Percentiles rank a stretch among this genome's conserved stretches.
Conservation (phyloP, 1,140 invertebrate species). For the Trichonephila clavata region DNA sequence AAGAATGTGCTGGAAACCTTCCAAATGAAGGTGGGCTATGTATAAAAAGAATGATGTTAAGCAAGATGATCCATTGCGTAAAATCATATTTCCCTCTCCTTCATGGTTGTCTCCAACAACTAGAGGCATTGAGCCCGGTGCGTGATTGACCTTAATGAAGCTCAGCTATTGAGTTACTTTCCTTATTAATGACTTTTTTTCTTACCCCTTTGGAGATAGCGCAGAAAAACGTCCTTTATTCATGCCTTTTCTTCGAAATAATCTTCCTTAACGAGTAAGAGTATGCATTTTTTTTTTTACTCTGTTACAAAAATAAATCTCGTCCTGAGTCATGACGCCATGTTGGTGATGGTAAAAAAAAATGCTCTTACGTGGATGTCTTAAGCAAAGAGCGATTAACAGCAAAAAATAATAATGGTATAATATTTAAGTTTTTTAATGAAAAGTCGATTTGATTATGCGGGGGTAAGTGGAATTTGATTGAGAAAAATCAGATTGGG, state of each 20-base stretch:
- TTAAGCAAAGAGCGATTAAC: not conserved
- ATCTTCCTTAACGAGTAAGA: conserved; percentile 60
- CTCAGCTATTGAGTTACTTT: conserved; percentile 64
- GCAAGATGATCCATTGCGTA: conserved; percentile 50
- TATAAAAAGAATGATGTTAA: not conserved
- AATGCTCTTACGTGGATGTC: not conserved
- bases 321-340: not conserved
- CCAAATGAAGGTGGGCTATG: conserved; percentile 56
- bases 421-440: not conserved
- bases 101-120: conserved; percentile 16
- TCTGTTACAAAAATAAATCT: conserved; percentile 32
- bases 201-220: conserved; percentile 36
- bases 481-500: not conserved
- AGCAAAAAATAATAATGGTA: not conserved
- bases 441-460: not conserved
- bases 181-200: conserved; percentile 66
- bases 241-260: conserved; percentile 52
- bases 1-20: not conserved
- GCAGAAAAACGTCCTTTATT: conserved; percentile 45
- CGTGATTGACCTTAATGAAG: conserved; percentile 73
- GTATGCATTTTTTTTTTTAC: conserved; percentile 18
- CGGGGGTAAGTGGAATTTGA: not conserved
- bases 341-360: not conserved
- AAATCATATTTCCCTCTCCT: conserved; percentile 28
- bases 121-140: conserved; percentile 6